Evolutionary conservation across 2,797 vertebrate species (phyloP).

Genomic region (Enteromius fasciolatus): DNA sequence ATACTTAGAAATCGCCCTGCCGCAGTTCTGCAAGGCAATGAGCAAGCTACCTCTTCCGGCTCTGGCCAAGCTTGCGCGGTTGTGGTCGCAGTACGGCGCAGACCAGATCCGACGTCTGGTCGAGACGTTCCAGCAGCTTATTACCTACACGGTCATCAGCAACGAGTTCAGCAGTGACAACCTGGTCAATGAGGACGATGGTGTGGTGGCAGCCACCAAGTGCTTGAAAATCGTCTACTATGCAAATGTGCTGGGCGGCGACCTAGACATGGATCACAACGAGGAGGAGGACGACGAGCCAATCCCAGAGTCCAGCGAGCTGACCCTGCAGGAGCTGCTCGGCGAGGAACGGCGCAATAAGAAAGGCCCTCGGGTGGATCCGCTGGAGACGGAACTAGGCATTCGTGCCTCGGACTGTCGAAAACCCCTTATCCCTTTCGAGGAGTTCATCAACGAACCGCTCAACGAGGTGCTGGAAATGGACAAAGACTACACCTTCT

Average conservation of each 20-base stretch:
- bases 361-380: slow-evolving; percentile 91
- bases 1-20: slow-evolving; percentile 94
- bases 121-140: slow-evolving; percentile 98
- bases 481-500: slow-evolving; percentile 99
- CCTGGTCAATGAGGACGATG: slow-evolving; percentile 94
- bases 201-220: slow-evolving; percentile 93
- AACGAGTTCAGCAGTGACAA: slow-evolving; percentile 92
- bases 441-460: slow-evolving; percentile 97
- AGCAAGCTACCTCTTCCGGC: slow-evolving; percentile 92
- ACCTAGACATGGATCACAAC: slow-evolving; percentile 89
- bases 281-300: slow-evolving; percentile 96
- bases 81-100: slow-evolving; percentile 89
- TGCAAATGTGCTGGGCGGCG: slow-evolving; percentile 91
- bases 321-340: slow-evolving; percentile 93
- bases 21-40: slow-evolving; percentile 97
- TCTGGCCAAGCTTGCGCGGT: slow-evolving; percentile 85
- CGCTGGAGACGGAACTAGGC: slow-evolving; percentile 91
- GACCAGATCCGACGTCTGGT: slow-evolving; percentile 91
- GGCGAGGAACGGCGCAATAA: slow-evolving; percentile 94
- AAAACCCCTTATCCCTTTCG: slow-evolving; percentile 90
- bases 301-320: slow-evolving; percentile 88
- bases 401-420: slow-evolving; percentile 90
- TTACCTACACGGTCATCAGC: slow-evolving; percentile 97
- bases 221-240: slow-evolving; percentile 98
- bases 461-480: slow-evolving; percentile 98